Conservation (phyloP, 2,113 vertebrate species). For the Glareola pratincola region DNA sequence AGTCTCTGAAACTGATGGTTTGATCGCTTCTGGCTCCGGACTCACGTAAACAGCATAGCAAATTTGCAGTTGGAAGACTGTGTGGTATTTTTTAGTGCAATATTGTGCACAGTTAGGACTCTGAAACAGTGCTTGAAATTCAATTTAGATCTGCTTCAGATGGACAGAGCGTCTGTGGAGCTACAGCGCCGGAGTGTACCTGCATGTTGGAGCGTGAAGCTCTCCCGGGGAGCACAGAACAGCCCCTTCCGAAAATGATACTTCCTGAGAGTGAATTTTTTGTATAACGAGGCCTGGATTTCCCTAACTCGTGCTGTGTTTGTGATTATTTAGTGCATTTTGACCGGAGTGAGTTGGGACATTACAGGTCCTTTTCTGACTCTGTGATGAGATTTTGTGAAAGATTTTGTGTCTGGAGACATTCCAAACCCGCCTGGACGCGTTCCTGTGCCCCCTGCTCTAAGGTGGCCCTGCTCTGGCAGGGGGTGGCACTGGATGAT, state of each 20-base stretch:
- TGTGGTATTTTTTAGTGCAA: background rate
- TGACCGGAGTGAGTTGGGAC: background rate
- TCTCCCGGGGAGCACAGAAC: background rate
- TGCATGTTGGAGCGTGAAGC: rapidly evolving
- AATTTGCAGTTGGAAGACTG: background rate
- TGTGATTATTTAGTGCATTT: background rate
- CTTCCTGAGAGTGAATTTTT: background rate
- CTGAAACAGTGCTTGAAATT: background rate
- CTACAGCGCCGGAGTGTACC: background rate
- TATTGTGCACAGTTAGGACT: background rate
- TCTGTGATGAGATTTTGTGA: background rate
- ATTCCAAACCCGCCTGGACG: too few species aligned
- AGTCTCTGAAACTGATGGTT: background rate
- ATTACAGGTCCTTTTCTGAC: background rate
- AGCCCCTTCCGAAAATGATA: background rate
- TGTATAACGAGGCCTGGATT: background rate
- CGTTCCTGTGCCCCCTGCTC: too few species aligned
- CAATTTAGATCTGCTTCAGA: background rate
- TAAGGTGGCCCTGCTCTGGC: too few species aligned
- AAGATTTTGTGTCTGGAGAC: too few species aligned
- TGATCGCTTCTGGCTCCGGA: background rate
- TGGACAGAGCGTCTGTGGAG: background rate
- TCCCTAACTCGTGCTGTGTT: background rate
- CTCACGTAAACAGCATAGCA: background rate
- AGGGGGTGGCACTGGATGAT: too few species aligned